Evolutionary conservation across 2,113 vertebrate genomes (phyloP).

Genomic region (Plotosus lineatus): DNA sequence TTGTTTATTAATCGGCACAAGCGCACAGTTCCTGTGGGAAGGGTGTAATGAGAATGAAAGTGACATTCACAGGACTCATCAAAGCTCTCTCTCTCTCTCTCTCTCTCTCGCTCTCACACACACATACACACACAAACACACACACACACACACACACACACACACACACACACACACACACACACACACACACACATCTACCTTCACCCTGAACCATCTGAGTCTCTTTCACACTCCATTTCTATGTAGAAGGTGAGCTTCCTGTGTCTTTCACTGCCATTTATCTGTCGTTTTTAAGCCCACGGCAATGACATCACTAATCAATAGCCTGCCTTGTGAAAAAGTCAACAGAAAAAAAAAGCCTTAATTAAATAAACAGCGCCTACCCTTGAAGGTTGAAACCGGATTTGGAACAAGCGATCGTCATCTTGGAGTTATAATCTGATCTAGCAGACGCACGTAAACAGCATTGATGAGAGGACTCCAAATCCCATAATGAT

Average conservation of each 20-base stretch:
- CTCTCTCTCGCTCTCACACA: background rate
- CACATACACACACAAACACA: background rate
- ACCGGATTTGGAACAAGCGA: background rate
- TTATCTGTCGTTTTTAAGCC: slow-evolving; percentile 44
- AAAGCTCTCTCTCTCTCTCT: background rate
- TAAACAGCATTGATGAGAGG: background rate
- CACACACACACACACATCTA: background rate
- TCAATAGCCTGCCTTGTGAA: slow-evolving; percentile 48
- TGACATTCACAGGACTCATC: slow-evolving; percentile 56
- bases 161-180: background rate
- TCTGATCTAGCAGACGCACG: slow-evolving; percentile 4
- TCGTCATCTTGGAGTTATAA: background rate
- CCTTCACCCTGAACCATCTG: slow-evolving; percentile 5
- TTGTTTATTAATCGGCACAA: slow-evolving; percentile 69
- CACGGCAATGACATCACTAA: slow-evolving; percentile 50
- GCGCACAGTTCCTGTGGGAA: slow-evolving; percentile 67
- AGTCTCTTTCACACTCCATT: background rate
- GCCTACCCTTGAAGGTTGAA: slow-evolving; percentile 44
- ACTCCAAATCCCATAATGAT: slow-evolving; percentile 13
- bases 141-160: background rate
- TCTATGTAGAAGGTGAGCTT: slow-evolving; percentile 40
- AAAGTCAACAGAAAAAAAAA: slow-evolving; percentile 50
- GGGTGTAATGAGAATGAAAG: slow-evolving; percentile 67
- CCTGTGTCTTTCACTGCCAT: slow-evolving; percentile 44
- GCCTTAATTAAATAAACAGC: slow-evolving; percentile 47